Evolutionary conservation across 2,888 invertebrate genomes (phyloP).

Genomic region (Thecophora atra): DNA sequence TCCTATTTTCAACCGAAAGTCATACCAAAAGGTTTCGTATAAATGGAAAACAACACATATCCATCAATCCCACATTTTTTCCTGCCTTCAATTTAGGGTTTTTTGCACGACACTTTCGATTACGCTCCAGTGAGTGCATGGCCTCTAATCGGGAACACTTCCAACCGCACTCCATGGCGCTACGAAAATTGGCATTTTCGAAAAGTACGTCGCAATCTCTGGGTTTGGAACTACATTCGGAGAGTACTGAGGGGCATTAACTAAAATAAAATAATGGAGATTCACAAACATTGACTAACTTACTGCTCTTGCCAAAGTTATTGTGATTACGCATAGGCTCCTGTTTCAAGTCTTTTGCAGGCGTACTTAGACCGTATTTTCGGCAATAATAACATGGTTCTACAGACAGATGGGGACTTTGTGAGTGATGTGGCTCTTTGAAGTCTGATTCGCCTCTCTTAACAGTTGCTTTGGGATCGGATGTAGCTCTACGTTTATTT

Average conservation of each 20-base stretch:
- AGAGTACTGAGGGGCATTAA: constrained; percentile 29
- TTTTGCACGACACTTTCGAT: constrained; percentile 37
- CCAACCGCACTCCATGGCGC: constrained; percentile 45
- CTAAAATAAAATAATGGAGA: not conserved
- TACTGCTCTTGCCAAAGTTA: too few species aligned
- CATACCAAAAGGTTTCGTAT: constrained; percentile 18
- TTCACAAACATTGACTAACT: too few species aligned
- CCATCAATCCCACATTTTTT: constrained; percentile 3
- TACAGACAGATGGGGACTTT: too few species aligned
- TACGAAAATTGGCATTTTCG: constrained; percentile 43
- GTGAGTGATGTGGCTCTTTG: too few species aligned
- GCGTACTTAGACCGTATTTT: too few species aligned
- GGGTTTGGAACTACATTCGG: constrained; percentile 39
- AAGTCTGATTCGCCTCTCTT: too few species aligned
- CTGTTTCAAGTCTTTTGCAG: too few species aligned
- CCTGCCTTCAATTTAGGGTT: not conserved
- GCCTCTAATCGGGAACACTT: constrained; percentile 53
- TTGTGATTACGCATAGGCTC: too few species aligned
- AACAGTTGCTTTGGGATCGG: too few species aligned
- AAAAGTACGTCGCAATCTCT: constrained; percentile 55
- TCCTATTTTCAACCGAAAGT: not conserved
- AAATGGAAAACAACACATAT: constrained; percentile 39
- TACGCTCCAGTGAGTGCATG: constrained; percentile 51
- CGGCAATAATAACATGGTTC: too few species aligned
- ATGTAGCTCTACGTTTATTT: too few species aligned